Evolutionary conservation across 2,797 vertebrate genomes (phyloP).

Genomic region (Pampus argenteus): DNA sequence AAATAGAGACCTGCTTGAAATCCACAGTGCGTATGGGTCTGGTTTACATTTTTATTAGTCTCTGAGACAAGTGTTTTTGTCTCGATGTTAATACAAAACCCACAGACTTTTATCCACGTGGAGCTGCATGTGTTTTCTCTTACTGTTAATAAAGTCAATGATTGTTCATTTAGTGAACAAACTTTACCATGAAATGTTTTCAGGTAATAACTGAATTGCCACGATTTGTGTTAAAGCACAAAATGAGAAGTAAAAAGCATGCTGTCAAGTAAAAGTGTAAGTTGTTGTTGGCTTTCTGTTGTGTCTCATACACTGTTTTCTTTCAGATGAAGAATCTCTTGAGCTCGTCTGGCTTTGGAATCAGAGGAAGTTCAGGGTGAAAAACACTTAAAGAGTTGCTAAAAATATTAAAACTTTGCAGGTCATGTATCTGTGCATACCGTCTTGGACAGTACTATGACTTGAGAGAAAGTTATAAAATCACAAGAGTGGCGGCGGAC

Average conservation of each 20-base stretch:
- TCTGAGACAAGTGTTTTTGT: conserved; percentile 24
- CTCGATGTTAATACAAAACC: conserved; percentile 11
- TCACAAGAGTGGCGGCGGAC: conserved; percentile 31
- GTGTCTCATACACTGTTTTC: conserved; percentile 91
- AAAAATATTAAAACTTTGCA: conserved; percentile 44
- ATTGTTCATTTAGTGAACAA: conserved; percentile 11
- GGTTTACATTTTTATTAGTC: conserved; percentile 31
- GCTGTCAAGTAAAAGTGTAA: conserved; percentile 70
- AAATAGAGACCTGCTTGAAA: conserved; percentile 65
- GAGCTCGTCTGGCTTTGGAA: conserved; percentile 90
- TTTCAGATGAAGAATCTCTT: conserved; percentile 93
- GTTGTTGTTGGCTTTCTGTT: conserved; percentile 79
- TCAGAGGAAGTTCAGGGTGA: conserved; percentile 91
- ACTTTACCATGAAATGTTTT: conserved; percentile 21
- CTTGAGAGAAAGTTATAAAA: conserved; percentile 57
- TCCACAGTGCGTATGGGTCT: conserved; percentile 48
- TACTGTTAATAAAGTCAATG: neutral
- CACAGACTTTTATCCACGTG: neutral
- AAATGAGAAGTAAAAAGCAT: conserved; percentile 61
- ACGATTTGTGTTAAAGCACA: conserved; percentile 39
- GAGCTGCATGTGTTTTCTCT: conserved; percentile 6
- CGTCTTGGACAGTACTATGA: conserved; percentile 65
- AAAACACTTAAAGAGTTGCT: conserved; percentile 80
- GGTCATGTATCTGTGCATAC: conserved; percentile 56
- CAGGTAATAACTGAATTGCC: conserved; percentile 24